Percentiles rank a stretch among this genome's conserved stretches.
phyloP scores from a whole-genome alignment of 1,140 invertebrate genomes.

The Cydia pomonella region DNA sequence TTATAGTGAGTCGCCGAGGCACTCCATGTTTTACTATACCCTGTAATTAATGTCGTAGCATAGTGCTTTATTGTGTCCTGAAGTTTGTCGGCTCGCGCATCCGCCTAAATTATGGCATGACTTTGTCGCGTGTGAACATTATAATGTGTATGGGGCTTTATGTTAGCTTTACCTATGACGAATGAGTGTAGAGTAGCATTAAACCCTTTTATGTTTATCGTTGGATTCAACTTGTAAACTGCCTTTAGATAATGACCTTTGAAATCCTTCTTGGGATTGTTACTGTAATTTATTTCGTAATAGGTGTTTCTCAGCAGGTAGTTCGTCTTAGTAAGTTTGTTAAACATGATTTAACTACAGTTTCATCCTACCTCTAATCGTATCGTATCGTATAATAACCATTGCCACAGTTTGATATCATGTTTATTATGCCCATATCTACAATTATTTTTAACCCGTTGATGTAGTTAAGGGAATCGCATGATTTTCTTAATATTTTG shows the following conservation, averaged over 20 bases:
- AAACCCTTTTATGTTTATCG: constrained; percentile 27
- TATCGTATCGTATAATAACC: no score
- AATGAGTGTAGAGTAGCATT: neutral
- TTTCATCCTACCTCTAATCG: no score
- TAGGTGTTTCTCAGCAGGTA: neutral
- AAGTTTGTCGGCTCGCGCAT: constrained; percentile 51
- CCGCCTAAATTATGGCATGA: constrained; percentile 52
- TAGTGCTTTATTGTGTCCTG: constrained; percentile 56
- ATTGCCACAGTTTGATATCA: no score
- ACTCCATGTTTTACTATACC: constrained; percentile 61
- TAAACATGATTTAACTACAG: no score
- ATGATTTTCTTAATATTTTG: no score
- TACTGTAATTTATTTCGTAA: neutral
- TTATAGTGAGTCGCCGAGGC: constrained; percentile 44
- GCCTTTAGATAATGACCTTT: constrained; percentile 21
- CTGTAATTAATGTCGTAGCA: constrained; percentile 64
- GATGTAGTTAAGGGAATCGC: no score
- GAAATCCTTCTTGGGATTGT: constrained; percentile 21
- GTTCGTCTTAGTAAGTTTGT: neutral
- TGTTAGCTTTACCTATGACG: constrained; percentile 27
- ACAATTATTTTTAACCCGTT: no score
- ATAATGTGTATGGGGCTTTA: constrained; percentile 22
- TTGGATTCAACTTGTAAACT: constrained; percentile 20
- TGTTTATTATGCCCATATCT: no score
- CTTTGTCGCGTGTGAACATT: constrained; percentile 45